phyloP scores from a whole-genome alignment of 2,797 vertebrate species.

The Hydrolagus colliei region DNA sequence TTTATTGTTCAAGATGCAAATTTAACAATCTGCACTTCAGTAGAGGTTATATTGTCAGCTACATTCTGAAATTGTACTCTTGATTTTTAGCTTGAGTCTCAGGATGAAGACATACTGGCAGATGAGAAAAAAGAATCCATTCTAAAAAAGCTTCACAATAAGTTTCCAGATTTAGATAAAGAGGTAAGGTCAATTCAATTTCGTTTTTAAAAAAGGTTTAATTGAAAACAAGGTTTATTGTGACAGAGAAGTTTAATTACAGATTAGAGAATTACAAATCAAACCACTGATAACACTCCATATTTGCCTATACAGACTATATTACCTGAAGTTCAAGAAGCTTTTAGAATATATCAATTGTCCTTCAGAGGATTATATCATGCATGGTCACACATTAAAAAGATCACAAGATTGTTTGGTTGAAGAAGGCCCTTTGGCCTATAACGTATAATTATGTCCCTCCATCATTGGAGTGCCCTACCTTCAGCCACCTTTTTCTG shows the following conservation, averaged over 20 bases:
- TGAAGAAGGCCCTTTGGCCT: too few species aligned
- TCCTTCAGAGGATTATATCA: too few species aligned
- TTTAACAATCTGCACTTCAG: constrained; percentile 46
- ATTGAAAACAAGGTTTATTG: background rate
- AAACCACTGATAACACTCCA: too few species aligned
- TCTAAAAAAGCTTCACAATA: constrained; percentile 72
- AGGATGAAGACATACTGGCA: constrained; percentile 48
- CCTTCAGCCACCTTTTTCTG: too few species aligned
- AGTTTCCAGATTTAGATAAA: constrained; percentile 77
- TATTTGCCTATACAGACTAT: too few species aligned
- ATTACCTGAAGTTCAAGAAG: too few species aligned
- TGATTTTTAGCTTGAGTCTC: constrained; percentile 45
- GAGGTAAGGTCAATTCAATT: constrained; percentile 57
- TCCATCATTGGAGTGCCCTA: too few species aligned
- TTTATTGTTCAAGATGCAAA: too few species aligned
- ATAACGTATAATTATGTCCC: too few species aligned
- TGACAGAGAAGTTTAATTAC: background rate
- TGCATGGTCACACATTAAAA: too few species aligned
- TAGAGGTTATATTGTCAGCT: background rate
- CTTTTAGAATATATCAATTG: too few species aligned
- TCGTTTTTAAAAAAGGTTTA: background rate
- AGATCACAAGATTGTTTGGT: too few species aligned
- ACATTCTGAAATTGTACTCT: background rate
- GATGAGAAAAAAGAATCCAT: constrained; percentile 72
- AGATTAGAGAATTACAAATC: background rate